Evolutionary conservation across 1,140 invertebrate genomes (phyloP).

Genomic region (Drosophila subobscura): DNA sequence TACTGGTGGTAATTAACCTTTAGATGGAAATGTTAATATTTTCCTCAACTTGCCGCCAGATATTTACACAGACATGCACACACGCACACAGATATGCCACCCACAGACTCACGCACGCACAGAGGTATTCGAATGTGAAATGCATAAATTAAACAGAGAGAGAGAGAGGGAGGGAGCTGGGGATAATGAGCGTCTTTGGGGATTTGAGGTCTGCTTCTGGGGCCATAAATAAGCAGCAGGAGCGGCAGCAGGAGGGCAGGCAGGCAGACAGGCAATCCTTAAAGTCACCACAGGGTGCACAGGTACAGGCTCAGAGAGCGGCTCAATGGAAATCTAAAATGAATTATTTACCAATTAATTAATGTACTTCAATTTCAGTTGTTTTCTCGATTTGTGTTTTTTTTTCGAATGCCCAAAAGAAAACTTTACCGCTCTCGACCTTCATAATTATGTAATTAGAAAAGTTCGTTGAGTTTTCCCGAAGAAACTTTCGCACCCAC

Average conservation of each 20-base stretch:
- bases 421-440: slow-evolving; percentile 64
- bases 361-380: slow-evolving; percentile 73
- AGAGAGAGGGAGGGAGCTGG: neutral
- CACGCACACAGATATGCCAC: neutral
- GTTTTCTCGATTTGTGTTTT: slow-evolving; percentile 37
- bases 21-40: slow-evolving; percentile 48
- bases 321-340: slow-evolving; percentile 34
- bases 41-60: slow-evolving; percentile 15
- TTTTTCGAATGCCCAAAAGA: slow-evolving; percentile 28
- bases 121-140: slow-evolving; percentile 44
- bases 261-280: slow-evolving; percentile 1
- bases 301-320: neutral
- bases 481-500: slow-evolving; percentile 59
- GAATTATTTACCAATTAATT: slow-evolving; percentile 77
- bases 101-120: neutral
- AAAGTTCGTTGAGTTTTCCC: slow-evolving; percentile 62
- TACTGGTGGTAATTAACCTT: slow-evolving; percentile 56
- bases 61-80: slow-evolving; percentile 13
- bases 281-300: slow-evolving; percentile 12
- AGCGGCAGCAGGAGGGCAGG: too few species aligned
- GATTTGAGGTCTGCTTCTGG: slow-evolving; percentile 7
- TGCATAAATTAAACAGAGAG: slow-evolving; percentile 58
- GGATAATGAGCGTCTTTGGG: slow-evolving; percentile 43
- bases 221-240: slow-evolving; percentile 25
- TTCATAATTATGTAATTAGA: slow-evolving; percentile 80